A percentile compares a stretch with the other conserved stretches of the same genome.
Evolutionary conservation across 1,140 invertebrate species (phyloP).

Genomic region (Eulimnadia texana): DNA sequence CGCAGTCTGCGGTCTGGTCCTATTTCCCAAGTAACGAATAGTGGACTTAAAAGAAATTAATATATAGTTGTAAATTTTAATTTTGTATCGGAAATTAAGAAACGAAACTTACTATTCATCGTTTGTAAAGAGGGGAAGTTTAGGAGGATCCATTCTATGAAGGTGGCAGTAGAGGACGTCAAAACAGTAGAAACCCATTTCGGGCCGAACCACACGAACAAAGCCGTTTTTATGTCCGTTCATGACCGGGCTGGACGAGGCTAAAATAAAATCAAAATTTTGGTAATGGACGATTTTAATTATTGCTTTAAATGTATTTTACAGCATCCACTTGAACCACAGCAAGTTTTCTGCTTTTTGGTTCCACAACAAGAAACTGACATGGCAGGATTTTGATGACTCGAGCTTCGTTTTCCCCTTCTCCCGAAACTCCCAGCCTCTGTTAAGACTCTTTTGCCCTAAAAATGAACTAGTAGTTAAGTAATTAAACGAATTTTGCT

Average conservation of each 20-base stretch:
- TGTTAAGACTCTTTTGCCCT: too few species aligned
- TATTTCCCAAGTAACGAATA: conserved; percentile 98
- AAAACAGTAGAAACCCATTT: conserved; percentile 98
- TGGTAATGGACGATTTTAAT: neutral
- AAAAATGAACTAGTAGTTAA: too few species aligned
- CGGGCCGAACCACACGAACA: conserved; percentile 59
- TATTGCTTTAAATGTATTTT: neutral
- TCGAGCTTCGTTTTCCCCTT: too few species aligned
- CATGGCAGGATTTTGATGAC: conserved; percentile 9
- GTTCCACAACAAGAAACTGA: conserved; percentile 12
- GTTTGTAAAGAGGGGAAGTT: conserved; percentile 78
- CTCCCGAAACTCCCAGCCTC: too few species aligned
- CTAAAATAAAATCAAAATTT: neutral
- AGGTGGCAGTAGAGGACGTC: conserved; percentile 89
- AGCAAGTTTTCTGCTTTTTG: conserved; percentile 12
- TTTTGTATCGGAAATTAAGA: conserved; percentile 51
- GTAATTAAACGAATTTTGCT: too few species aligned
- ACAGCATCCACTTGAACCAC: conserved; percentile 21
- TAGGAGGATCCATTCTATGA: conserved; percentile 76
- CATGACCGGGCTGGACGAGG: neutral
- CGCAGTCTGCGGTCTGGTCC: conserved; percentile 78
- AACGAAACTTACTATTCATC: conserved; percentile 74
- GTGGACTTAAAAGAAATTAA: conserved; percentile 55
- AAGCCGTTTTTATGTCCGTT: conserved; percentile 24
- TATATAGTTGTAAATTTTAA: conserved; percentile 51